phyloP scores from a whole-genome alignment of 2,888 invertebrate genomes.

The Catocala sponsa region DNA sequence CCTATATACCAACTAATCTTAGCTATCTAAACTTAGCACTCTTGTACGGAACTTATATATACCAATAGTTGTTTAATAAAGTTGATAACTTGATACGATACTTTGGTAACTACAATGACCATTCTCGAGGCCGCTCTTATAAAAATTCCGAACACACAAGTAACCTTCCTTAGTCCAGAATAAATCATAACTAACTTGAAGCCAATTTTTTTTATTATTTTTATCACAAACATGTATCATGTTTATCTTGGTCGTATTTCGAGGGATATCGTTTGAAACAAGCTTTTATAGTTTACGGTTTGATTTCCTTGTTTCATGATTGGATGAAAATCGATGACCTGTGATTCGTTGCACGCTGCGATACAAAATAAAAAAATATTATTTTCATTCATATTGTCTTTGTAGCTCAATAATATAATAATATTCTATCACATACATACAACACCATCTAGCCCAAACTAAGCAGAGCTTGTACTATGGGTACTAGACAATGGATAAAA shows the following conservation, averaged over 20 bases:
- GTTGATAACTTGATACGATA: conserved; percentile 22
- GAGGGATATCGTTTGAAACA: conserved; percentile 12
- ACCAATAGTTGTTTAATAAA: conserved; percentile 18
- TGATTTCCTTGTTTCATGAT: conserved; percentile 1
- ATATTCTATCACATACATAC: no score
- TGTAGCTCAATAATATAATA: no score
- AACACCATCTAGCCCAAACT: no score
- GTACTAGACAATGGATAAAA: no score
- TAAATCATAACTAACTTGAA: conserved; percentile 35
- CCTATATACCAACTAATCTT: neutral
- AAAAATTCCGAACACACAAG: conserved; percentile 31
- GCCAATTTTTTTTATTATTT: conserved; percentile 30
- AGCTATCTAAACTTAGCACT: conserved; percentile 12
- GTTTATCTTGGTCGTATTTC: conserved; percentile 21
- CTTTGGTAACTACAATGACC: conserved; percentile 14
- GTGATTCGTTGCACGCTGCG: neutral
- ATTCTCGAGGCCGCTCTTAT: conserved; percentile 18
- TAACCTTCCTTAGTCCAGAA: conserved; percentile 26
- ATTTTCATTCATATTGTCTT: no score
- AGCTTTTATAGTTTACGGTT: conserved; percentile 12
- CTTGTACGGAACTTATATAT: conserved; percentile 16
- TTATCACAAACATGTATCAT: conserved; percentile 31
- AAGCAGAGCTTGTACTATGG: no score
- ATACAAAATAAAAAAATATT: no score
- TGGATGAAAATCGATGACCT: conserved; percentile 4